A percentile compares a stretch with the other conserved stretches of the same genome.
Conservation (phyloP, 2,797 vertebrate genomes). For the Miichthys miiuy region DNA sequence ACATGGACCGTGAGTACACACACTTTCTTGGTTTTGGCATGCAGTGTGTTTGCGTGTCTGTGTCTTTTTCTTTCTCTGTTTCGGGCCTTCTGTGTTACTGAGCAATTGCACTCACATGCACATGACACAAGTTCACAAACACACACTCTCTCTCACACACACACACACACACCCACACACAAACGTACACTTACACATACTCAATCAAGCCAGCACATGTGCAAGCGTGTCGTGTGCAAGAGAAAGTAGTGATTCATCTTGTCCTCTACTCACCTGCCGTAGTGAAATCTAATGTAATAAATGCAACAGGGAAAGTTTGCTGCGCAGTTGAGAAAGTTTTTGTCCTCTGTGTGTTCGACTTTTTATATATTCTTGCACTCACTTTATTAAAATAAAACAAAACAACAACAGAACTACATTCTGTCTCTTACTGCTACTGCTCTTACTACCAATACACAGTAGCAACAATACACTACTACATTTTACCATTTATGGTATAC, state of each 20-base stretch:
- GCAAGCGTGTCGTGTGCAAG: constrained; percentile 55
- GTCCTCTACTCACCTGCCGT: constrained; percentile 44
- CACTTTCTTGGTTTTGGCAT: constrained; percentile 41
- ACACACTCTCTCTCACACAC: constrained; percentile 18
- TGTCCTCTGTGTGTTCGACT: not conserved
- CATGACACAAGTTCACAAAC: constrained; percentile 21
- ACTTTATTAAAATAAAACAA: not conserved
- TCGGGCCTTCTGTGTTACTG: constrained; percentile 20
- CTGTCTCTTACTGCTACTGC: not conserved
- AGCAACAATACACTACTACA: not conserved
- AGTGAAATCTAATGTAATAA: constrained; percentile 17
- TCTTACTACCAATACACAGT: not conserved
- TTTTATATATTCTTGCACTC: not conserved
- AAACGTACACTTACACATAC: constrained; percentile 12
- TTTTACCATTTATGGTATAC: not conserved
- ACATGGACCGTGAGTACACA: constrained; percentile 97
- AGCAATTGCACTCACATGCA: constrained; percentile 23
- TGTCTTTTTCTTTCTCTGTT: constrained; percentile 8
- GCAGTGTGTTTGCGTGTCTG: constrained; percentile 11
- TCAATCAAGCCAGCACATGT: constrained; percentile 66
- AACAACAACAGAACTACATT: not conserved
- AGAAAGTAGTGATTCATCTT: constrained; percentile 65
- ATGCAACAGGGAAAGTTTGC: constrained; percentile 17
- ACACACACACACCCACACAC: constrained; percentile 47
- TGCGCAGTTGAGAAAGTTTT: not conserved